Evolutionary conservation across 2,888 invertebrate genomes (phyloP).

Genomic region (Lucinisca nassula): DNA sequence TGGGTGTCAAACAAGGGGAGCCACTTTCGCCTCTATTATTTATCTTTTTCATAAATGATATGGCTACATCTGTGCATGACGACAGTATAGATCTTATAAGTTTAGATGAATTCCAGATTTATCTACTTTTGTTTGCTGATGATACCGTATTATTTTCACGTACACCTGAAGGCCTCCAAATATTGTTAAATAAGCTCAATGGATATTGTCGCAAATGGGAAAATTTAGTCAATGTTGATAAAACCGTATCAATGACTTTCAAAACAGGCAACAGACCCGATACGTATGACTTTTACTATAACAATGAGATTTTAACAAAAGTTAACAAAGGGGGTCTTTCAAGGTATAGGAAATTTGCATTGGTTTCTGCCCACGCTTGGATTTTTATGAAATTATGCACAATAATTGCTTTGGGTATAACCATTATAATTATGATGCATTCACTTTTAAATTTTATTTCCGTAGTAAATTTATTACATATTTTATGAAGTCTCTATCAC

Average conservation of each 20-base stretch:
- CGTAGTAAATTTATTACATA: no score
- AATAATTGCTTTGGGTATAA: no score
- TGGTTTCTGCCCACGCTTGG: no score
- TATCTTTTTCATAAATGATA: constrained; percentile 21
- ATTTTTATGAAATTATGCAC: no score
- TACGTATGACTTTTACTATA: neutral
- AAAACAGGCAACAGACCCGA: neutral
- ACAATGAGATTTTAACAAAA: neutral
- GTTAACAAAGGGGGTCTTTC: no score
- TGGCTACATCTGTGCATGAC: neutral
- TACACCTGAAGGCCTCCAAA: neutral
- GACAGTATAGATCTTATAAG: neutral
- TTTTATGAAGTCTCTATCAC: no score
- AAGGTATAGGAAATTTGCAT: no score
- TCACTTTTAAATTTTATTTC: no score
- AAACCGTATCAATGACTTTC: neutral
- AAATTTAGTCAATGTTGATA: neutral
- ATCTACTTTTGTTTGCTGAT: no score
- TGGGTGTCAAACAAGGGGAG: constrained; percentile 28
- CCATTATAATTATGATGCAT: no score
- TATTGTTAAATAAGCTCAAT: neutral
- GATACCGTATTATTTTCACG: neutral
- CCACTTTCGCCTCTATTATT: constrained; percentile 29
- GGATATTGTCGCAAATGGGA: neutral
- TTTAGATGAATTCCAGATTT: neutral